A percentile compares a stretch with the other conserved stretches of the same genome.
phyloP scores from a whole-genome alignment of 2,113 vertebrate genomes.

The Leiothrix lutea region DNA sequence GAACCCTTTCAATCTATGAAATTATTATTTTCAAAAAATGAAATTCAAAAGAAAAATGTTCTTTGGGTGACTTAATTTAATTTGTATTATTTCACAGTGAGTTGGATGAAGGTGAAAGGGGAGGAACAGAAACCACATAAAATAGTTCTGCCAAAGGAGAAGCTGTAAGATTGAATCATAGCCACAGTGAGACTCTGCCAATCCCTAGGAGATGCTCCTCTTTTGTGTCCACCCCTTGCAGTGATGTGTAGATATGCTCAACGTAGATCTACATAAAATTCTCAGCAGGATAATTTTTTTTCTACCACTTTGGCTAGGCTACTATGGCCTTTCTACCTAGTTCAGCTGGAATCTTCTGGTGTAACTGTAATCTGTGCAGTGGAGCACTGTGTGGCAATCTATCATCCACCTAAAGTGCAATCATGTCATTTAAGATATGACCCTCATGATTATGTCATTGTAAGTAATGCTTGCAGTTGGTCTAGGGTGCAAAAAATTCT shows the following conservation, averaged over 20 bases:
- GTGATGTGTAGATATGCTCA: neutral
- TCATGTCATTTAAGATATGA: neutral
- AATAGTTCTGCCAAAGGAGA: neutral
- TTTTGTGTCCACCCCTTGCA: neutral
- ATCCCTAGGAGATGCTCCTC: rapidly evolving
- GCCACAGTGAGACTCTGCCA: neutral
- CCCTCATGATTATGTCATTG: neutral
- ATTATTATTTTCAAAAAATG: neutral
- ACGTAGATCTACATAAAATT: neutral
- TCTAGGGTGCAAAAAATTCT: neutral
- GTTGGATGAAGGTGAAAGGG: neutral
- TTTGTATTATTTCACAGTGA: neutral
- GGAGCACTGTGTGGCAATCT: neutral
- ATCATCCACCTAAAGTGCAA: neutral
- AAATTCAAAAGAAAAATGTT: neutral
- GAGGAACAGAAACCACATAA: neutral
- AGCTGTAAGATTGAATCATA: neutral
- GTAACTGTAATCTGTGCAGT: neutral
- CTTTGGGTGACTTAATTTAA: neutral
- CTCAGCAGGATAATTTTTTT: neutral
- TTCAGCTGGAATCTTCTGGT: neutral
- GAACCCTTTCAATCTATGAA: neutral
- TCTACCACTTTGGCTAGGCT: neutral
- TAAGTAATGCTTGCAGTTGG: neutral
- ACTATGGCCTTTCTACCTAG: neutral